Evolutionary conservation across 2,888 invertebrate species (phyloP).

Genomic region (Therioaphis trifolii): DNA sequence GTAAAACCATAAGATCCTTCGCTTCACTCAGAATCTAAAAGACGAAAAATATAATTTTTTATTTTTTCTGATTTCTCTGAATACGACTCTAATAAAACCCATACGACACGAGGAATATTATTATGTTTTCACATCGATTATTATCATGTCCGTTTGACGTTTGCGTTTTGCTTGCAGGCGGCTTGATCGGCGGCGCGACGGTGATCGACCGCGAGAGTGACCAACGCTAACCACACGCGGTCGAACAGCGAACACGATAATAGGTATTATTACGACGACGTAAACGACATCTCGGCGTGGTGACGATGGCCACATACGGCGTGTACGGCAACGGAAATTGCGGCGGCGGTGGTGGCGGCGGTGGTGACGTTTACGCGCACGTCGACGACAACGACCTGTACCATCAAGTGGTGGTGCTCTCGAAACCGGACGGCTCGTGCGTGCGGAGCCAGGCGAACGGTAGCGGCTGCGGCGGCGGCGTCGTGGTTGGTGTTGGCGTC

Average conservation of each 20-base stretch:
- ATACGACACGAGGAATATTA: too few species aligned
- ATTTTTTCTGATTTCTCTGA: too few species aligned
- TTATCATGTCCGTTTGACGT: neutral
- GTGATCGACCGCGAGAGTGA: neutral
- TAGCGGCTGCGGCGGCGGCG: neutral
- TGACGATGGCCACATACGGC: constrained; percentile 33
- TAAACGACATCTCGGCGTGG: too few species aligned
- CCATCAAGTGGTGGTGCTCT: constrained; percentile 55
- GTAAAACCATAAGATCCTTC: too few species aligned
- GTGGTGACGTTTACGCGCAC: constrained; percentile 48
- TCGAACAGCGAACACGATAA: neutral
- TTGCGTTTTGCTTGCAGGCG: neutral
- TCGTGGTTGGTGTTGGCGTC: neutral
- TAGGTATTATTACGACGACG: too few species aligned
- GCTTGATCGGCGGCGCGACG: neutral
- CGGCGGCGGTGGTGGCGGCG: constrained; percentile 25
- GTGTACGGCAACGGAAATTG: constrained; percentile 50
- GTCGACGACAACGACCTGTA: constrained; percentile 51
- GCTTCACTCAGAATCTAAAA: too few species aligned
- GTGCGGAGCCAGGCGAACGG: constrained; percentile 50
- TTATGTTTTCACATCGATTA: too few species aligned
- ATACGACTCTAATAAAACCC: too few species aligned
- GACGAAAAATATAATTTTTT: too few species aligned
- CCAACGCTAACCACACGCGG: neutral
- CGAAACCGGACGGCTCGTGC: constrained; percentile 57